A percentile compares a stretch with the other conserved stretches of the same genome.
Evolutionary conservation across 2,113 vertebrate species (phyloP).

Genomic region (Anarhynchus alexandrinus): DNA sequence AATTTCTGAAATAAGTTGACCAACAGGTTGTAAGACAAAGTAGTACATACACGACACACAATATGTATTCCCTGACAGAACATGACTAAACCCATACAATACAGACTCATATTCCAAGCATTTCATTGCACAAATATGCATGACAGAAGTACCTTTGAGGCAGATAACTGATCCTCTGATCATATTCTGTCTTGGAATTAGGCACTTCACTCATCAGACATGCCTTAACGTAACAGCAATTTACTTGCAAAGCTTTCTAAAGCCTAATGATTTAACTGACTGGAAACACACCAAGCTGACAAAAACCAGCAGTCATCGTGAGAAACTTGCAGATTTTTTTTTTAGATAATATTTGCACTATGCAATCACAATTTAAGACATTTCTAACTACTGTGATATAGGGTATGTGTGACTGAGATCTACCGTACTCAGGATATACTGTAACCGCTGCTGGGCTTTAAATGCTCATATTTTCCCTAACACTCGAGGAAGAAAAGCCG

Average conservation of each 20-base stretch:
- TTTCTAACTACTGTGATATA: neutral
- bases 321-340: neutral
- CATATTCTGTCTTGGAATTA: neutral
- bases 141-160: neutral
- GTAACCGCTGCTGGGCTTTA: neutral
- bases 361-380: neutral
- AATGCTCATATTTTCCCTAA: neutral
- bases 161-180: neutral
- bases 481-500: neutral
- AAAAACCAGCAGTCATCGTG: neutral
- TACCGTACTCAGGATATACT: neutral
- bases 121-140: neutral
- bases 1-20: neutral
- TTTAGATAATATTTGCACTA: neutral
- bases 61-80: neutral
- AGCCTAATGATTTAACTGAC: neutral
- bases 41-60: accelerated
- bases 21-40: neutral
- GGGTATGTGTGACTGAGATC: neutral
- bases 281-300: neutral
- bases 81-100: neutral
- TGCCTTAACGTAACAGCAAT: neutral
- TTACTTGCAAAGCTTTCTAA: neutral
- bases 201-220: neutral
- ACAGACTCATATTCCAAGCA: neutral